Evolutionary conservation across 1,140 invertebrate genomes (phyloP).

Genomic region (Apolygus lucorum): DNA sequence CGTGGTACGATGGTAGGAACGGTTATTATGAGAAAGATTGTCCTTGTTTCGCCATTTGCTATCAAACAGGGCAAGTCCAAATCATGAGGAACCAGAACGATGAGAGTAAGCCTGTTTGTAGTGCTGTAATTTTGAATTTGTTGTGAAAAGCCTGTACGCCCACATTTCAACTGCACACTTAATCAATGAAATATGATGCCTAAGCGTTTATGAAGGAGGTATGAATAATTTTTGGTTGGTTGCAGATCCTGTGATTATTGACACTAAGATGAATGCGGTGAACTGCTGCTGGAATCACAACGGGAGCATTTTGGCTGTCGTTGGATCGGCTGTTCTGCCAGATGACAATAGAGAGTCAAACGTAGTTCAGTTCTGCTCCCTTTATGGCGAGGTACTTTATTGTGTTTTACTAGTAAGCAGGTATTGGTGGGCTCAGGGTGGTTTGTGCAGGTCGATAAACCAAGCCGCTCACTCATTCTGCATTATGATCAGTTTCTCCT

Average conservation of each 20-base stretch:
- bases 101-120: conserved; percentile 53
- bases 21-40: conserved; percentile 59
- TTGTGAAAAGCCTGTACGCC: background rate
- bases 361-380: conserved; percentile 83
- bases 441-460: no score
- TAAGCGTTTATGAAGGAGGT: background rate
- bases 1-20: conserved; percentile 76
- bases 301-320: conserved; percentile 77
- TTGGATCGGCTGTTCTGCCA: conserved; percentile 52
- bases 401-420: no score
- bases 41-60: conserved; percentile 77
- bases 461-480: no score
- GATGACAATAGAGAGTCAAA: conserved; percentile 64
- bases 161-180: conserved; percentile 9
- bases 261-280: conserved; percentile 70
- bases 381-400: conserved; percentile 68
- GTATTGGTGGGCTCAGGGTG: no score
- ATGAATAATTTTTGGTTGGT: conserved; percentile 24
- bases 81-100: conserved; percentile 84
- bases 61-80: conserved; percentile 75
- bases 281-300: conserved; percentile 87
- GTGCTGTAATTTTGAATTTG: background rate
- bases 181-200: background rate
- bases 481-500: no score
- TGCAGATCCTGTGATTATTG: conserved; percentile 56